These are phyloP conservation scores for Prionace glauca DNA, from an alignment of 2,797 vertebrate species.

Conservation along the genomic window DNA sequence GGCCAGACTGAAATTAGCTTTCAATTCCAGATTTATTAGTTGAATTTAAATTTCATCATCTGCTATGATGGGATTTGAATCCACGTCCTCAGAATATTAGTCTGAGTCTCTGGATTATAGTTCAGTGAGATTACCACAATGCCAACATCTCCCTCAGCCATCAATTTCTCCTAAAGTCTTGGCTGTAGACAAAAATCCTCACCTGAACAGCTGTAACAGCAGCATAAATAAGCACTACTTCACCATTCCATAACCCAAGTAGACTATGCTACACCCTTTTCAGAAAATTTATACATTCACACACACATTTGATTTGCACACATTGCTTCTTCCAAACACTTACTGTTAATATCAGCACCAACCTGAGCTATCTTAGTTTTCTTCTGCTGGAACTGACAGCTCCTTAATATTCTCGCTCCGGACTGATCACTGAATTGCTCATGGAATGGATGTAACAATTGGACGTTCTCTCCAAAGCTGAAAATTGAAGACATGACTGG, in stretches of 20 bases:
- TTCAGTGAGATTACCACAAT: no score
- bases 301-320: neutral
- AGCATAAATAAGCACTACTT: neutral
- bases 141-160: neutral
- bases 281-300: neutral
- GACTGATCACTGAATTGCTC: constrained; percentile 86
- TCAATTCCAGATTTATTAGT: no score
- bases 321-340: neutral
- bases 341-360: constrained; percentile 22
- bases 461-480: constrained; percentile 92
- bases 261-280: neutral
- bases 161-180: neutral
- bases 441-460: constrained; percentile 88
- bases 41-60: no score
- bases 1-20: no score
- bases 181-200: no score
- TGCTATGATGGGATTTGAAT: no score
- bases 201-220: neutral
- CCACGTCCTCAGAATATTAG: no score
- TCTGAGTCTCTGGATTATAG: no score
- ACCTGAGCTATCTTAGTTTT: constrained; percentile 96
- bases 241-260: no score
- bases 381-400: constrained; percentile 95
- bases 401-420: constrained; percentile 76
- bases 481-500: neutral